Percentiles rank a stretch among this genome's conserved stretches.
Evolutionary conservation across 1,140 invertebrate species (phyloP).

Genomic region (Dendroctonus valens): DNA sequence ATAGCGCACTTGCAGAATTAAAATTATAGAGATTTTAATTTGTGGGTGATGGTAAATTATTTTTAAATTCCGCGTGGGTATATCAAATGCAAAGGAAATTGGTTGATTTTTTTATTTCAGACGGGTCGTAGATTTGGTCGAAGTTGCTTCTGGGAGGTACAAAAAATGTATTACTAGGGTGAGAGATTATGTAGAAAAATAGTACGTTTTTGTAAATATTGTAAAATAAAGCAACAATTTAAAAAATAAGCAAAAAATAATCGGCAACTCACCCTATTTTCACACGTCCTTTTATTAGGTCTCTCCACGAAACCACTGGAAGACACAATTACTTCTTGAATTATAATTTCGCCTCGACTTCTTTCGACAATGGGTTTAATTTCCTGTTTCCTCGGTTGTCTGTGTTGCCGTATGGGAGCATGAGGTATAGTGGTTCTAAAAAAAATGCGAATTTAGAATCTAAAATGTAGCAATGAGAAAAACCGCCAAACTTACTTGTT

Average conservation of each 20-base stretch:
- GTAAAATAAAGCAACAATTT: too few relatives aligned
- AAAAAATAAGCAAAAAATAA: too few relatives aligned
- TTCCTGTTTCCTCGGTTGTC: conserved; percentile 45
- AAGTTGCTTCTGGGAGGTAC: too few relatives aligned
- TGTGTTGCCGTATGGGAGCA: conserved; percentile 41
- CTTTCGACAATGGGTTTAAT: conserved; percentile 44
- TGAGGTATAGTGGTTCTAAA: conserved; percentile 44
- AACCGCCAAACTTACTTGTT: conserved; percentile 18
- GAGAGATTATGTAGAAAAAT: too few relatives aligned
- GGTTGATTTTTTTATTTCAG: too few relatives aligned
- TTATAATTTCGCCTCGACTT: conserved; percentile 45
- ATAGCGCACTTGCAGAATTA: background rate
- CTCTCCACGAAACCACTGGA: conserved; percentile 44
- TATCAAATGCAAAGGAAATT: too few relatives aligned
- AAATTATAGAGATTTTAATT: background rate
- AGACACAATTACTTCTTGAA: conserved; percentile 46
- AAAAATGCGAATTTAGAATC: background rate
- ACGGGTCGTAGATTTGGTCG: too few relatives aligned
- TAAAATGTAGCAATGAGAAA: background rate
- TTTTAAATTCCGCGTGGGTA: conserved; percentile 3
- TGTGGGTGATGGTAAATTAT: background rate
- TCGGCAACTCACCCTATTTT: conserved; percentile 1
- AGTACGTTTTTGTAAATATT: too few relatives aligned
- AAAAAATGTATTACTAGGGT: too few relatives aligned
- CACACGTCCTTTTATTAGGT: conserved; percentile 13